These are phyloP conservation scores for Euthynnus affinis DNA, from an alignment of 2,797 vertebrate genomes.

Conservation along the genomic window DNA sequence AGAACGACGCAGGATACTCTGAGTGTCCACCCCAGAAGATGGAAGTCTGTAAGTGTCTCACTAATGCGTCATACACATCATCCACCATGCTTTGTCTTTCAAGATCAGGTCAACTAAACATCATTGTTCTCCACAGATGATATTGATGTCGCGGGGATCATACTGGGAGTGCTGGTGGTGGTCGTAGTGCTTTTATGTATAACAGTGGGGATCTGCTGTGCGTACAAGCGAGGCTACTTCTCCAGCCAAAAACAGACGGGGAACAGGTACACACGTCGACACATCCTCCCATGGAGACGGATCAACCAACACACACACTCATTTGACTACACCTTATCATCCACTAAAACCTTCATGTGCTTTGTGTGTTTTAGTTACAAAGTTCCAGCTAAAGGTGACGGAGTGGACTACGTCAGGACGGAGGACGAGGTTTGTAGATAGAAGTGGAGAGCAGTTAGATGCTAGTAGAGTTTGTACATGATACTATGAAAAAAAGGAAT, in stretches of 20 bases:
- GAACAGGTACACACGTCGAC: slow-evolving; percentile 89
- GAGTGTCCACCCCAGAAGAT: slow-evolving; percentile 92
- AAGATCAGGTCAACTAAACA: neutral
- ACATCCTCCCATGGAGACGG: neutral
- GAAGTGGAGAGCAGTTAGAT: neutral
- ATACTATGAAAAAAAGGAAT: neutral
- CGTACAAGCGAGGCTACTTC: slow-evolving; percentile 95
- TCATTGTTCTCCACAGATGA: slow-evolving; percentile 87
- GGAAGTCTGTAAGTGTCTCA: slow-evolving; percentile 96
- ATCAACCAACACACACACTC: neutral
- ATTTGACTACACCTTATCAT: neutral
- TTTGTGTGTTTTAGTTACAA: slow-evolving; percentile 90
- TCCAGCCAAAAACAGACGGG: slow-evolving; percentile 89
- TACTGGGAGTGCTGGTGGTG: slow-evolving; percentile 94
- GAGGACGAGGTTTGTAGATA: slow-evolving; percentile 92
- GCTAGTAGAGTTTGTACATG: neutral
- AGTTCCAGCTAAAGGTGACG: slow-evolving; percentile 92
- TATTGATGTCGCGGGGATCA: slow-evolving; percentile 92
- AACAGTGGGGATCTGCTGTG: slow-evolving; percentile 94
- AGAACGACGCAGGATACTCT: slow-evolving; percentile 91
- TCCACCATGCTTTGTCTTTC: neutral
- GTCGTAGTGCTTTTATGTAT: slow-evolving; percentile 91
- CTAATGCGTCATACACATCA: neutral
- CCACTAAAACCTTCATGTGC: neutral
- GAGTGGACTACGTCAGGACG: slow-evolving; percentile 96